These are phyloP conservation scores for human DNA, from an alignment of 2,113 vertebrate species.

Conservation along the genomic window DNA sequence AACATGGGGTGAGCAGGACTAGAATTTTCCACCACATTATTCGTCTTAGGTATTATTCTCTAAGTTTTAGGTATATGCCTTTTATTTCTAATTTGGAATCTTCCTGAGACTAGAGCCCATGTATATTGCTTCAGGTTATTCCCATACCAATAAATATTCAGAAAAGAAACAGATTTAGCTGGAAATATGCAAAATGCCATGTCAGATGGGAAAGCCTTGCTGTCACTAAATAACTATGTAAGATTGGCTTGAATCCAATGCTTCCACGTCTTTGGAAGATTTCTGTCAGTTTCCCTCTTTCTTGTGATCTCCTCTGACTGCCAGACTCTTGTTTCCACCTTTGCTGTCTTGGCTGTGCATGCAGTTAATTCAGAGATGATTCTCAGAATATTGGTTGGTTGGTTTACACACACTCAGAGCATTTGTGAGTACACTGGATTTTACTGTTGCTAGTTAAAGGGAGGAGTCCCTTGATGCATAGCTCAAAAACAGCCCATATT, in stretches of 20 bases:
- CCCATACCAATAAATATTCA: neutral
- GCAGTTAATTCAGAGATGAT: neutral
- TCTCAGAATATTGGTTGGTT: neutral
- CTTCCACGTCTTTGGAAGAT: neutral
- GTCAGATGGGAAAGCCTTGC: neutral
- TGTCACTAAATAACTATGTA: neutral
- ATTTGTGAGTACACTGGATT: neutral
- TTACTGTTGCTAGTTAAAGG: neutral
- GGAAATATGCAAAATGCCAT: neutral
- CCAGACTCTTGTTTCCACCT: neutral
- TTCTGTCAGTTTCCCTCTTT: neutral
- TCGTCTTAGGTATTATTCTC: neutral
- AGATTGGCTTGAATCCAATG: neutral
- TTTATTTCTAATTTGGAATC: conserved; percentile 14
- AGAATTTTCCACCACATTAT: neutral
- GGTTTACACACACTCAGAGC: neutral
- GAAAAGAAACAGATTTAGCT: neutral
- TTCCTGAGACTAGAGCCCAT: neutral
- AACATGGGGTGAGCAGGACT: neutral
- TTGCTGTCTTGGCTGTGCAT: neutral
- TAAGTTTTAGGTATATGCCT: neutral
- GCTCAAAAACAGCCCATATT: neutral
- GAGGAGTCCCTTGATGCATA: neutral
- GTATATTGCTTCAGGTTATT: neutral
- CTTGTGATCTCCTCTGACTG: neutral